Evolutionary conservation across 2,113 vertebrate genomes (phyloP).

Genomic region (Hippopotamus amphibius): DNA sequence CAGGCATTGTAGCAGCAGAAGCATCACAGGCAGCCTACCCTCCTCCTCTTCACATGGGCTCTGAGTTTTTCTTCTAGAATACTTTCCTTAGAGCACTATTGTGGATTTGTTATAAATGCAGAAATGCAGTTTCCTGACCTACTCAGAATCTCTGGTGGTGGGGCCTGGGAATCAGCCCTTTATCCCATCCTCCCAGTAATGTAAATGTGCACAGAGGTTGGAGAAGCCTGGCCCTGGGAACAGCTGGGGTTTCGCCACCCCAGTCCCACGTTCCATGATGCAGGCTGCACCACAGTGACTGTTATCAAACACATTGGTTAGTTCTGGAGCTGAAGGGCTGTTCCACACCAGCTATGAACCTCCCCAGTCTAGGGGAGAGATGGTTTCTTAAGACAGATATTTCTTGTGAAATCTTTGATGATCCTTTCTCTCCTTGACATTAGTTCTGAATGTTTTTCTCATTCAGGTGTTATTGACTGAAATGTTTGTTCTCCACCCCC

Average conservation of each 20-base stretch:
- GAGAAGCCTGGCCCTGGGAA: background rate
- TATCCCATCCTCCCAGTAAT: background rate
- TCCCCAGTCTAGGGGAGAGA: background rate
- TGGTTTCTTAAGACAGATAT: background rate
- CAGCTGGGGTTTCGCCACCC: background rate
- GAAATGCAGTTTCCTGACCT: background rate
- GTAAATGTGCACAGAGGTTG: background rate
- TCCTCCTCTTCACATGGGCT: background rate
- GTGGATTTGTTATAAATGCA: slow-evolving; percentile 34
- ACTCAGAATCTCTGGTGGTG: background rate
- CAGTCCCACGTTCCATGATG: background rate
- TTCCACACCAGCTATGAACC: background rate
- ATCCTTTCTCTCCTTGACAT: background rate
- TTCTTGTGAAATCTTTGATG: background rate
- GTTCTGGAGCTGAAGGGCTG: background rate
- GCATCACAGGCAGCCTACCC: background rate
- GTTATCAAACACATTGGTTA: background rate
- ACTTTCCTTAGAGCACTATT: background rate
- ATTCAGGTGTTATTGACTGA: background rate
- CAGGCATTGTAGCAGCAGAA: background rate
- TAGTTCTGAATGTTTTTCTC: background rate
- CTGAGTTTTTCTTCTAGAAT: slow-evolving; percentile 48
- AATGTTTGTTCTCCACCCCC: background rate
- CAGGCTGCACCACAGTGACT: background rate
- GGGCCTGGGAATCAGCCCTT: background rate